These are phyloP conservation scores for Drymodes brunneopygia DNA, from an alignment of 2,113 vertebrate genomes.

Conservation along the genomic window DNA sequence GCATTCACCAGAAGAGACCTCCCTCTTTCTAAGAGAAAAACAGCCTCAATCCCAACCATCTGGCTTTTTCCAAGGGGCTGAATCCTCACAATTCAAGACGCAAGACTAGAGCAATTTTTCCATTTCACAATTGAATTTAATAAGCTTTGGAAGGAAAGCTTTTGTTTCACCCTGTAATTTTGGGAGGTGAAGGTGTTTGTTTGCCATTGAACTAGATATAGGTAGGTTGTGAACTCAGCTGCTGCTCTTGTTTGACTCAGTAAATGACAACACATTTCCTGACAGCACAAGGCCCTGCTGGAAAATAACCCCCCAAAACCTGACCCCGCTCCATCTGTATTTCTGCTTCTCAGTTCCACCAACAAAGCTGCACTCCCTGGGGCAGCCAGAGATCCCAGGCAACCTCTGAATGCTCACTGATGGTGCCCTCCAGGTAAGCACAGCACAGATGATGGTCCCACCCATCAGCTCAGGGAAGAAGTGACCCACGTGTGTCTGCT, in stretches of 20 bases:
- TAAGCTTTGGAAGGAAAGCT: not conserved
- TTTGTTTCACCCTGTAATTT: not conserved
- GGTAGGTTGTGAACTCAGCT: not conserved
- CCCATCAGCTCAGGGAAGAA: not conserved
- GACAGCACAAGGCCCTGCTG: not conserved
- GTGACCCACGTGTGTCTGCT: rapidly evolving
- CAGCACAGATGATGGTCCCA: no score
- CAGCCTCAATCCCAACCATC: not conserved
- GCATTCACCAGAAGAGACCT: not conserved
- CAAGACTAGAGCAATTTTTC: not conserved
- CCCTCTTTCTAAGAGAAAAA: not conserved
- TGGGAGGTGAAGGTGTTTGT: not conserved
- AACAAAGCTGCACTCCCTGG: no score
- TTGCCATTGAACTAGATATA: not conserved
- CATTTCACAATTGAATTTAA: not conserved
- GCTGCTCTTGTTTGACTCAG: not conserved
- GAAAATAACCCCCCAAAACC: no score
- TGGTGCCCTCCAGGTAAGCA: not conserved
- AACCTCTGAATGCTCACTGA: rapidly evolving
- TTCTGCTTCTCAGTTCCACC: not conserved
- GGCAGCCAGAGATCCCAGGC: not conserved
- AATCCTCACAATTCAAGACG: not conserved
- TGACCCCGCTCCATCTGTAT: rapidly evolving
- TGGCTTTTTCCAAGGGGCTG: not conserved
- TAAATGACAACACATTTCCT: not conserved